A percentile compares a stretch with the other conserved stretches of the same genome.
phyloP scores from a whole-genome alignment of 2,113 vertebrate species.

The Heteronetta atricapilla region DNA sequence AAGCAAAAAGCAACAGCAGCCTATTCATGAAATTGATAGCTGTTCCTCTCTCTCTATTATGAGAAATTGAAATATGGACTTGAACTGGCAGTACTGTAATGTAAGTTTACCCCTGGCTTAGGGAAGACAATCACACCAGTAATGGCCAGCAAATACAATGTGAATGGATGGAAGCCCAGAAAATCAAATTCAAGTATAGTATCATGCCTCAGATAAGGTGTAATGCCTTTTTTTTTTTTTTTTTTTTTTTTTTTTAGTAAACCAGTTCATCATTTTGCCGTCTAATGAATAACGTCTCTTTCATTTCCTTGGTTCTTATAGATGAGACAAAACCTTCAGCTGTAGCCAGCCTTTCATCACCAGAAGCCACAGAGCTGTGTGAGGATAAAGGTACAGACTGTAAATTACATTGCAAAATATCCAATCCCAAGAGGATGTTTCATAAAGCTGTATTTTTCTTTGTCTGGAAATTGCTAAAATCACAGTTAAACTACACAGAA shows the following conservation, averaged over 20 bases:
- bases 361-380: conserved; percentile 34
- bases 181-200: neutral
- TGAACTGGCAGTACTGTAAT: neutral
- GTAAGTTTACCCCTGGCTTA: neutral
- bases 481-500: conserved; percentile 5
- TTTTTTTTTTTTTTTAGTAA: neutral
- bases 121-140: neutral
- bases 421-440: neutral
- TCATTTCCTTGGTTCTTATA: conserved; percentile 37
- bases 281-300: conserved; percentile 40
- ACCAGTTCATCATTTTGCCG: neutral
- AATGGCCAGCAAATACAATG: neutral
- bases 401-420: conserved; percentile 7
- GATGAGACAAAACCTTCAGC: conserved; percentile 44
- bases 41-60: neutral
- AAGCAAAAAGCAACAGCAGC: neutral
- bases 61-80: neutral
- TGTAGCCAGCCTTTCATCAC: conserved; percentile 34
- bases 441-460: neutral
- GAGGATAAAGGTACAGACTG: conserved; percentile 72
- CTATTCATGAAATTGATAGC: neutral
- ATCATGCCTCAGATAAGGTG: neutral
- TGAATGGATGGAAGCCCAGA: neutral
- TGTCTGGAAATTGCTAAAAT: conserved; percentile 24
- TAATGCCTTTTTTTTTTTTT: neutral